Evolutionary conservation across 2,888 invertebrate species (phyloP).

Genomic region (Trichacis sp.): DNA sequence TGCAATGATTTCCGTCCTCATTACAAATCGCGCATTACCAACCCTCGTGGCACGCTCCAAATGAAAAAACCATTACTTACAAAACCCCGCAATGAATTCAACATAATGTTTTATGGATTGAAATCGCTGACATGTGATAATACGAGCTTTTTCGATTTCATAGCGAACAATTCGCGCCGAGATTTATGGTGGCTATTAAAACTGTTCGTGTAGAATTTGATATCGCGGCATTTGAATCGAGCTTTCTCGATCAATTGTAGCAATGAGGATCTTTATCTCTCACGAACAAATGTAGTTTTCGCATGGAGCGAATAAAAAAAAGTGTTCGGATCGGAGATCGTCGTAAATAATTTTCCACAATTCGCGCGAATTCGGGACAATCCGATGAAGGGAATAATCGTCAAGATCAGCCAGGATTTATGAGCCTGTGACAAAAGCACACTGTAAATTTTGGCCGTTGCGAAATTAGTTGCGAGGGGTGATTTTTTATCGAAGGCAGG

Average conservation of each 20-base stretch:
- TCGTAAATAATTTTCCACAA: no score
- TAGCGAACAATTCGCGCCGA: conserved; percentile 15
- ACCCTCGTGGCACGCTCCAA: background rate
- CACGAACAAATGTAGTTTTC: background rate
- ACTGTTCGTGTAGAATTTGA: conserved; percentile 31
- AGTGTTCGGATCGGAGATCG: no score
- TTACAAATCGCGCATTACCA: background rate
- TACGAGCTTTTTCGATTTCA: conserved; percentile 20
- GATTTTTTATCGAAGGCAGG: conserved; percentile 3
- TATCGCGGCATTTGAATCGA: conserved; percentile 24
- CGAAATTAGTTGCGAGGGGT: no score
- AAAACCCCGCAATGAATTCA: background rate
- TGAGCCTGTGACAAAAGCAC: no score
- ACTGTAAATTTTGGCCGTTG: no score
- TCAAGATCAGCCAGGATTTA: no score
- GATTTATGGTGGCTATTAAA: conserved; percentile 41
- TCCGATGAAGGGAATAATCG: no score
- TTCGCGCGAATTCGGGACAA: no score
- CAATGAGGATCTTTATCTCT: conserved; percentile 19
- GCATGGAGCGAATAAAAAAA: no score
- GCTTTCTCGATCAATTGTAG: conserved; percentile 20
- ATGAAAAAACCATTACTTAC: background rate
- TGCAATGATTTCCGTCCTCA: no score
- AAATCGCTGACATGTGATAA: conserved; percentile 18
- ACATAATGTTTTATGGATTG: conserved; percentile 9